Base-by-base conservation (phyloP, 1,140 invertebrate species). In the Orchestia grillus region DNA sequence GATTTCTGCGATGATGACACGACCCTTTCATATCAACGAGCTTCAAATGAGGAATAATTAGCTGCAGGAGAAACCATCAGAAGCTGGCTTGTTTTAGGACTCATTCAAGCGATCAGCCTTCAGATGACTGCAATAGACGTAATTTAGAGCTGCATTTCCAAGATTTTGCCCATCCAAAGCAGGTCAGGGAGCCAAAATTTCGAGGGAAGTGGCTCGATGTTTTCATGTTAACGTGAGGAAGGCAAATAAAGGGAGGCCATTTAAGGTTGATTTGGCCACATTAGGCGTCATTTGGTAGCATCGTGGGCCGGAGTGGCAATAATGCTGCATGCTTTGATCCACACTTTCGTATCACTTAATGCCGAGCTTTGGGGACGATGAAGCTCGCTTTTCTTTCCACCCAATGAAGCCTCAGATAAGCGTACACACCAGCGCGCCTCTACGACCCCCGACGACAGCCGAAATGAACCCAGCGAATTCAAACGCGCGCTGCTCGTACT, bases 331-430 rank as follows among this genome's bases (percentile, higher is more conserved):
- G 62, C 62, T 77, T 77, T 77, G 62, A 77, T 77, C 62, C 62
- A 77, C 62, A 77, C 62, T 77, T 77, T 77, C 62, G 62, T 77
- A 77, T 77, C 62, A 77, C 62, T 77, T 77, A 77, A 77, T 77
- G 62, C 62, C 62, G 15, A 23, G 62, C 62, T 77, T 77, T 77
- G 28, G 62, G 62, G 62, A 77, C 62, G 62, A 36, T 77, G 28
- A 28, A 77, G 62, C 62, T 77, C 62, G 62, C 62, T 77, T n/a
- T n/a, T 77, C 62, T 77, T 77, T 77, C 62, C 36, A 28, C 62
- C 62, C 36, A 23, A 77, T 77, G 62, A 77, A 77, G 62, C 62
- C 36, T 77, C 62, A 77, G 3, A 36, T 36, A 77, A 77, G 62
- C 62, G 62, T 36, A 77, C 11, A 77, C 62, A 77, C 11, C 1